Percentiles rank a stretch among this genome's conserved stretches.
These are phyloP conservation scores for Creontiades dilutus DNA, from an alignment of 2,888 invertebrate species.

Conservation along the genomic window DNA sequence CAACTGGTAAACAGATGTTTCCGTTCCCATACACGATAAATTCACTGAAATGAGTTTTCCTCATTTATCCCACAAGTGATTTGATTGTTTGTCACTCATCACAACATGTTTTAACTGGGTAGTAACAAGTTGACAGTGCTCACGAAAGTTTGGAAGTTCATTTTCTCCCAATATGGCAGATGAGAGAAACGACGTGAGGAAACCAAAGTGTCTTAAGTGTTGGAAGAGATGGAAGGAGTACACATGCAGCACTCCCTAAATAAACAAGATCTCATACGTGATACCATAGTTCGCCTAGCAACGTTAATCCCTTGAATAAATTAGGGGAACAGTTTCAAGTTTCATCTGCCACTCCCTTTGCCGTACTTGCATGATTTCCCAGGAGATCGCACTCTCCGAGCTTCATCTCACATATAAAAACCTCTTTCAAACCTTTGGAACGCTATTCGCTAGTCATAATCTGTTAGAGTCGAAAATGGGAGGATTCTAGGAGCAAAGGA, in stretches of 20 bases:
- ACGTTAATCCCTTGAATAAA: conserved; percentile 19
- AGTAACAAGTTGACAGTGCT: too few species aligned
- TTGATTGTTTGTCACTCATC: too few species aligned
- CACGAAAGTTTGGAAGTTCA: too few species aligned
- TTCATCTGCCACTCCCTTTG: conserved; percentile 18
- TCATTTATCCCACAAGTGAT: too few species aligned
- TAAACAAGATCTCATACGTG: neutral
- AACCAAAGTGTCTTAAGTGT: neutral
- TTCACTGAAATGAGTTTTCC: too few species aligned
- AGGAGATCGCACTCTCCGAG: neutral
- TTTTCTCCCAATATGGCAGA: neutral
- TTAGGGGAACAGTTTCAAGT: conserved; percentile 5
- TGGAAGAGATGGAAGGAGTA: neutral
- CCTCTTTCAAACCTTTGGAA: neutral
- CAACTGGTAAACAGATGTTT: too few species aligned
- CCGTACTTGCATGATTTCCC: conserved; percentile 19
- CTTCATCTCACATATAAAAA: neutral
- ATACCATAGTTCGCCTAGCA: neutral
- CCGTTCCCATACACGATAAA: too few species aligned
- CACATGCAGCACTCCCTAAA: neutral
- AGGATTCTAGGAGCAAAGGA: neutral
- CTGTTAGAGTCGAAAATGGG: neutral
- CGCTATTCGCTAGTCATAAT: neutral
- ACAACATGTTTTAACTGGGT: too few species aligned
- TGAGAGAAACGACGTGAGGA: neutral